Percentiles rank a stretch among this genome's conserved stretches.
Evolutionary conservation across 2,888 invertebrate genomes (phyloP).

Genomic region (Creontiades dilutus): DNA sequence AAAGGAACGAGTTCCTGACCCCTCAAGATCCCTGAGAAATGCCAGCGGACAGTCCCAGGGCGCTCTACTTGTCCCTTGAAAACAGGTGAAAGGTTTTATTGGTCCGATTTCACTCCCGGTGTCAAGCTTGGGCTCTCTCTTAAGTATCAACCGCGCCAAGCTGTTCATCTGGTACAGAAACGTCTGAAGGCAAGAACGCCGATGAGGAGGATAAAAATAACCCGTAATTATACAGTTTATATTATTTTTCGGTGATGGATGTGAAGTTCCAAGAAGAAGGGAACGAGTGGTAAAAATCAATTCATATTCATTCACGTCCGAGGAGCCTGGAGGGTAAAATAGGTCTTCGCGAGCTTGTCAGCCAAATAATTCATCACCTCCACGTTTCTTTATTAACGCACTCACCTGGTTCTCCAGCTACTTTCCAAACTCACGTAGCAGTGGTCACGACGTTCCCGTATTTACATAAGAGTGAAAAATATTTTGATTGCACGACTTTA

Average conservation of each 20-base stretch:
- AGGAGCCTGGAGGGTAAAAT: neutral
- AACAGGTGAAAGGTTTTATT: conserved; percentile 70
- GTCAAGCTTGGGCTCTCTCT: conserved; percentile 56
- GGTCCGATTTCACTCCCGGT: conserved; percentile 60
- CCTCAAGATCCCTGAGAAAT: neutral
- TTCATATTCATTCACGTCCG: conserved; percentile 29
- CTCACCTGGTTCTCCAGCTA: conserved; percentile 2
- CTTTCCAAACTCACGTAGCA: conserved; percentile 68
- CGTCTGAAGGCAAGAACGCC: neutral
- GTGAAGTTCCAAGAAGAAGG: neutral
- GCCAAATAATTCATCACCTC: conserved; percentile 60
- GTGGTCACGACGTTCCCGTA: conserved; percentile 62
- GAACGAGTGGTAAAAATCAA: conserved; percentile 19
- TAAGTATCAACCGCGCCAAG: conserved; percentile 2
- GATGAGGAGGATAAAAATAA: neutral
- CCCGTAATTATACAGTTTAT: conserved; percentile 6
- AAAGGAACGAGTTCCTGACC: conserved; percentile 57
- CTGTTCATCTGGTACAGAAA: neutral
- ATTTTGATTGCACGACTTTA: conserved; percentile 21
- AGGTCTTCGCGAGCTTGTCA: conserved; percentile 40
- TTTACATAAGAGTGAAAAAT: conserved; percentile 60
- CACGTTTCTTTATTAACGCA: conserved; percentile 53
- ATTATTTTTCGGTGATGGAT: conserved; percentile 32
- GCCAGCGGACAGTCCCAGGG: conserved; percentile 48
- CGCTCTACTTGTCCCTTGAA: conserved; percentile 63